Base-by-base conservation (phyloP, 1,140 invertebrate genomes). In the Apis florea region DNA sequence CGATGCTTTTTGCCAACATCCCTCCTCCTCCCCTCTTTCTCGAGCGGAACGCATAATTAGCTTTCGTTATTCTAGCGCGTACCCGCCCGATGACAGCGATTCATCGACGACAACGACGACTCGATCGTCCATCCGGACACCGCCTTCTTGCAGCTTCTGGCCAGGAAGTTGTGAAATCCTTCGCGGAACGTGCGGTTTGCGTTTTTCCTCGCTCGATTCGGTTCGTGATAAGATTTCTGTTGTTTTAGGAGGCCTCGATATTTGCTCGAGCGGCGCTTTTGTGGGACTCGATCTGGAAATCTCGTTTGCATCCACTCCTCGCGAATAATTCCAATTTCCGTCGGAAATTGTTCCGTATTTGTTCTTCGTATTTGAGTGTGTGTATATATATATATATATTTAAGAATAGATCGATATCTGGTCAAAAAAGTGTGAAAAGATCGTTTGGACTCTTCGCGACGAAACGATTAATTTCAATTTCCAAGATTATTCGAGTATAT, bases 21-120 rank as follows among this genome's bases (percentile, higher is more conserved):
- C 73, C 26, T 56, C 79, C 85, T 85, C 83, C 84, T 63, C 74
- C 74, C 24, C 31, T 47, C 47, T 73, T 84, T 73, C 63, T 72
- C 84, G 64, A 85, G 31, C 71, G 66, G 79, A 86, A 84, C 86
- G 89, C 89, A 88, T 90, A 90, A 90, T 90, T 90, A 90, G 86
- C 91, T 92, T 92, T 92, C 90, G 87, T 91, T 92, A 91, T 91
- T 92, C 87, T 90, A 89, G 85, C 86, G 88, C 90, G 90, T 86
- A 89, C 85, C 86, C 85, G 83, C 72, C 53, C 81, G 76, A 81
- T 80, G 84, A 83, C 84, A 86, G 83, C 85, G 75, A 83, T 71
- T 86, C 82, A 73, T 58, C 73, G 73, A 71, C 73, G 79, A 63
- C 64, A 69, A 47, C 70, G 5, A 56, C 26, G 5, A 63, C 66